Evolutionary conservation across 1,140 invertebrate genomes (phyloP), one percentile per base, ranked within the genome.

Genomic region (Dolichoris vasculosae): DNA sequence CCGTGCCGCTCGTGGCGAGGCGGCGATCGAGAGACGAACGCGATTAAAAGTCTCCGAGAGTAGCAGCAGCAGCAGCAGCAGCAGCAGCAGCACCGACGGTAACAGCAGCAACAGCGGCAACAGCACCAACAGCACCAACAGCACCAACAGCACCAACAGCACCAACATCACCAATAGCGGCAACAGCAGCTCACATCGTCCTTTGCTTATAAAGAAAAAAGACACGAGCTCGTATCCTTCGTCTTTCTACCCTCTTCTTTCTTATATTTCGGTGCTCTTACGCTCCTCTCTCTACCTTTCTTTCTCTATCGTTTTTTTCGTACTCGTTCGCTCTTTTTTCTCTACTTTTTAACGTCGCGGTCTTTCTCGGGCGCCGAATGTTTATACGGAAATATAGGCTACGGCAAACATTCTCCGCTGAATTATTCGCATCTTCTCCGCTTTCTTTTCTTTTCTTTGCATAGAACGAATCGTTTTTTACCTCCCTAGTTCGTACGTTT

Each of bases 41-140:
- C 77, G 84, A 85, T 80, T 80, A 80, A 85, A 85, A 71, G 77
- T 79, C 63, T n/a, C 48, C 46, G 35, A 30, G 64, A 83, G 81
- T 32, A 69, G 32, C 32, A 69, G 67, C 35, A 69, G 26, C 59
- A 63, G 59, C 59, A 63, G 59, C 59, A 63, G 20, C 26, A 63
- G 59, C 59, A 63, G 59, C 59, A 63, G 59, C 26, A 63, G 59
- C 59, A n/a, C 26, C 59, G 30, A 23, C 59, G 11, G 59, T n/a
- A 30, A n/a, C 59, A 30, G 59, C 59, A 30, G 35, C 67, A 20
- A 15, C 67, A 69, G 67, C 67, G 20, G 32, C 67, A 69, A 20
- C 32, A 20, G 11, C 30, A 69, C 13, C 30, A 32, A 11, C 30
- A 67, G 11, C 32, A 35, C 3, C 77, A 59, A 26, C 40, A 71